A percentile compares a stretch with the other conserved stretches of the same genome.
Conservation (phyloP, 2,888 invertebrate species). For the Rhagonycha fulva region DNA sequence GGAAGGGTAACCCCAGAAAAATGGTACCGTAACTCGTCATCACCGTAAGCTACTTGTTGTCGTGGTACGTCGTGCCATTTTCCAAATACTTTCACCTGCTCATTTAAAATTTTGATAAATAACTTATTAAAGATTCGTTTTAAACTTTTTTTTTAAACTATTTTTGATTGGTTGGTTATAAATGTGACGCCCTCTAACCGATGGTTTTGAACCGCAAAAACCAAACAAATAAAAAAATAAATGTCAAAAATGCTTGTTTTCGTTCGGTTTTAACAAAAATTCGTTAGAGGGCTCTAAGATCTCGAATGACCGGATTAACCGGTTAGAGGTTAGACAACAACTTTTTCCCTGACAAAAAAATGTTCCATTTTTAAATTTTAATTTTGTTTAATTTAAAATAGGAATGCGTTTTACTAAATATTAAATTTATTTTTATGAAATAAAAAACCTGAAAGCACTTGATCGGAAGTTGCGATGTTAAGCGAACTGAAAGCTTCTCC, state of each 20-base stretch:
- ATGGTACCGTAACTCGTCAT: slow-evolving; percentile 65
- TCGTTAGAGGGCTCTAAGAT: no score
- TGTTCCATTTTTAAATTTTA: no score
- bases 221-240: neutral
- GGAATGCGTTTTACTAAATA: neutral
- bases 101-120: neutral
- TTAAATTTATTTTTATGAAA: neutral
- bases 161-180: no score
- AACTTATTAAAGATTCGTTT: neutral
- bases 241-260: no score
- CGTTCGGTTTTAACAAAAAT: no score
- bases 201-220: neutral
- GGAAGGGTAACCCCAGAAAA: slow-evolving; percentile 69
- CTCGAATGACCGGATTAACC: no score
- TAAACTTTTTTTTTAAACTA: no score
- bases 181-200: no score
- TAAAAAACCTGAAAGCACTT: neutral
- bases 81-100: slow-evolving; percentile 63
- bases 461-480: neutral
- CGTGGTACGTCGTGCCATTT: slow-evolving; percentile 69
- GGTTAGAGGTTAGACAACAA: no score
- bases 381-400: neutral
- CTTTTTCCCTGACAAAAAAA: no score
- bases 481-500: neutral
- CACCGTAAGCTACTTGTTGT: slow-evolving; percentile 72